Evolutionary conservation across 2,888 invertebrate species (phyloP).

Genomic region (Nomada goodeniana): DNA sequence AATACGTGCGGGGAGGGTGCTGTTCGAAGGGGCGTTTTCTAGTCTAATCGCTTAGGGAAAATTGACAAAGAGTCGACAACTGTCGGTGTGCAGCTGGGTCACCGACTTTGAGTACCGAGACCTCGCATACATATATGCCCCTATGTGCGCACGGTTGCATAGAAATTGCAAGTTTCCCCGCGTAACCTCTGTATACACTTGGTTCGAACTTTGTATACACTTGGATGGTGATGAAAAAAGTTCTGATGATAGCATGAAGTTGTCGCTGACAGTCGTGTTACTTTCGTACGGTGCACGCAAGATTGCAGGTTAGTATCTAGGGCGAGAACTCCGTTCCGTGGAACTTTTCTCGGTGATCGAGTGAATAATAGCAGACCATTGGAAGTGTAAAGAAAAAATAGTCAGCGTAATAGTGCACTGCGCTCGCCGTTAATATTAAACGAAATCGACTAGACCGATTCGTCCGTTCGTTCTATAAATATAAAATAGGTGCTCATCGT

Average conservation of each 20-base stretch:
- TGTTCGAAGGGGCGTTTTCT: slow-evolving; percentile 70
- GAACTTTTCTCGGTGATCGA: no score
- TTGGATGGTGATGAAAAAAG: not conserved
- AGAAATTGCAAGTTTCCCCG: slow-evolving; percentile 6
- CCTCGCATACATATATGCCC: slow-evolving; percentile 41
- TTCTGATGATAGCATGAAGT: not conserved
- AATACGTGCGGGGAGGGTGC: slow-evolving; percentile 42
- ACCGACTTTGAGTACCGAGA: slow-evolving; percentile 70
- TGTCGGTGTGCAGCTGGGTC: slow-evolving; percentile 79
- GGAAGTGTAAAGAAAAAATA: no score
- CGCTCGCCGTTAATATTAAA: no score
- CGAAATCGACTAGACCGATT: not conserved
- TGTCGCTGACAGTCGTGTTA: not conserved
- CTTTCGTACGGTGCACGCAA: not conserved
- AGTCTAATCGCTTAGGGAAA: slow-evolving; percentile 77
- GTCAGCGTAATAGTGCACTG: no score
- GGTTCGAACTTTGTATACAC: not conserved
- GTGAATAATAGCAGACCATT: no score
- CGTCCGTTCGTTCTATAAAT: not conserved
- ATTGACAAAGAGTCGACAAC: slow-evolving; percentile 81
- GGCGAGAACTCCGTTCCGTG: no score
- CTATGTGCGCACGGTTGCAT: slow-evolving; percentile 4
- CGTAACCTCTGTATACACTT: not conserved
- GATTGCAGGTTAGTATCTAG: not conserved
- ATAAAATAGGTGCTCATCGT: not conserved